These are phyloP conservation scores for Oscheius sp. DNA, from an alignment of 1,140 invertebrate genomes.

Conservation along the genomic window DNA sequence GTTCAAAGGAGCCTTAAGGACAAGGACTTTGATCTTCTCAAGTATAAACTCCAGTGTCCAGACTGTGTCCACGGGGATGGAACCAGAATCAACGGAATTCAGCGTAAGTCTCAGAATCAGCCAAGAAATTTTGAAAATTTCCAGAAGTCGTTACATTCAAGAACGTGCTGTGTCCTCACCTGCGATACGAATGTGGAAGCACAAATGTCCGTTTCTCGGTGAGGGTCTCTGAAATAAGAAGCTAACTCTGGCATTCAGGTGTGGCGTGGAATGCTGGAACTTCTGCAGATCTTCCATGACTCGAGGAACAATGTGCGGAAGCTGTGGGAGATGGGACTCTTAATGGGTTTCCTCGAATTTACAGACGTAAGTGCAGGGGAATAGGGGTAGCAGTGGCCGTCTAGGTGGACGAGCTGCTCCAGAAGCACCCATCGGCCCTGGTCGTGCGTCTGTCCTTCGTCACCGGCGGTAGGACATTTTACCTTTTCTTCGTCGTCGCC, in stretches of 20 bases:
- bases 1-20: slow-evolving; percentile 48
- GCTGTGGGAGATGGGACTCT: slow-evolving; percentile 55
- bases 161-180: slow-evolving; percentile 58
- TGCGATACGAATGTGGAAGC: slow-evolving; percentile 58
- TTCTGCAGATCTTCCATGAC: slow-evolving; percentile 58
- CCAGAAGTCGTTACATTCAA: slow-evolving; percentile 54
- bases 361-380: slow-evolving; percentile 30
- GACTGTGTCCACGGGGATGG: slow-evolving; percentile 46
- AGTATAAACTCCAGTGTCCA: slow-evolving; percentile 55
- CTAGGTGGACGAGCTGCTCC: slow-evolving; percentile 51
- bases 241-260: background rate
- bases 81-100: slow-evolving; percentile 31
- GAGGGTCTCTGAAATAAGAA: slow-evolving; percentile 8
- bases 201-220: slow-evolving; percentile 60
- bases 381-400: background rate
- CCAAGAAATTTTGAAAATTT: background rate
- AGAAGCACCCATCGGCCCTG: slow-evolving; percentile 50
- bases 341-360: slow-evolving; percentile 59
- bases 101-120: slow-evolving; percentile 20
- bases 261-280: slow-evolving; percentile 58
- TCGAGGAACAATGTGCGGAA: slow-evolving; percentile 52
- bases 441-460: slow-evolving; percentile 60
- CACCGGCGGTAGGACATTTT: slow-evolving; percentile 44
- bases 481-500: background rate
- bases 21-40: slow-evolving; percentile 52